Base-by-base conservation (phyloP, 2,888 invertebrate genomes). In the Lithodes maja region DNA sequence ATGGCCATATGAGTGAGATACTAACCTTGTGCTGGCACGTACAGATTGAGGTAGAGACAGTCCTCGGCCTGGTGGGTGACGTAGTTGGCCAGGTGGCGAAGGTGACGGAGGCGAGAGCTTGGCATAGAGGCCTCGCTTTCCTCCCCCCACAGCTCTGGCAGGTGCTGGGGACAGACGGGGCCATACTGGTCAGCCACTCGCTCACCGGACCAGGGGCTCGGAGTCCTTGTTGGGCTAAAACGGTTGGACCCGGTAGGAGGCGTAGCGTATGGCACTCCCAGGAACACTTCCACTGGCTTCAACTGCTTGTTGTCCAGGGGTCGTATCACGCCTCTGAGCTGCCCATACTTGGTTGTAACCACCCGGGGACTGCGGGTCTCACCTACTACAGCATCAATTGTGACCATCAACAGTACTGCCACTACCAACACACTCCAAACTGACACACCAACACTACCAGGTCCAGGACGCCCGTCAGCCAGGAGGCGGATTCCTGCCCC, bases 261-360 rank as follows among this genome's bases (percentile, higher is more conserved):
- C 92, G 98, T 97, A 69, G 98, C 98, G 94, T 98, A 99, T 75
- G 98, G 98, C 92, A 99, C 97, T 91, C 98, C 98, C 91, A 98
- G 95, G 94, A 97, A 99, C 49, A 97, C 97, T 94, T 98, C 98
- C 92, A 98, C 97, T 1, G 96, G 96, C 93, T 97, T 96, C 84
- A 97, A 96, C 83, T 89, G 82, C 77, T 92, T 92, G 83, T 93
- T 92, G 53, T 92, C 89, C 78, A 92, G 86, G 1, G 92, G 83
- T 33, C 92, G 89, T 61, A 93, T 92, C 94, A 97, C 96, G 87
- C 98, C 98, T 81, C 98, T 95, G 93, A 98, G 94, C 90, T 96
- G 96, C 61, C 98, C 98, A 95, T 98, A 98, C 94, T 97, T 97
- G 92, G 98, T 98, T 93, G 96, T 96, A 92, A 98, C 97, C 92